These are phyloP conservation scores for Trogon surrucura DNA, from an alignment of 2,113 vertebrate species.

Conservation along the genomic window DNA sequence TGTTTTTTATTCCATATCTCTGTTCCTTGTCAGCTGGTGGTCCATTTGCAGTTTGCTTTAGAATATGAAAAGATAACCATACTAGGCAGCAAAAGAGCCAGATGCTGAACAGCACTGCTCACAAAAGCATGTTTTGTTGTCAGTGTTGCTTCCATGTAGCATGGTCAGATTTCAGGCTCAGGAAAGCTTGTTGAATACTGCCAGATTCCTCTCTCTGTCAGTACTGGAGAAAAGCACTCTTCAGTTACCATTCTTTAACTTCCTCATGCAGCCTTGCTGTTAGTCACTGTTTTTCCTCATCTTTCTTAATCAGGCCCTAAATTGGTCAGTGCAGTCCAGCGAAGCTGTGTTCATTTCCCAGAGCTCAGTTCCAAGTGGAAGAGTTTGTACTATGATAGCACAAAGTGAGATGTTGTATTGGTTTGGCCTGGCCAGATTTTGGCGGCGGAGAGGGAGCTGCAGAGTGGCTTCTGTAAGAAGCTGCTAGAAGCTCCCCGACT, in stretches of 20 bases:
- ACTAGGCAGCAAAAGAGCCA: background rate
- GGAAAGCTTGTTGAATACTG: background rate
- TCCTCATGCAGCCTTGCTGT: background rate
- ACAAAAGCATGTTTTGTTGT: background rate
- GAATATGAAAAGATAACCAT: background rate
- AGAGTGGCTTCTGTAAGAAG: no score
- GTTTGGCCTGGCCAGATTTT: no score
- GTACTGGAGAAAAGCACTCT: background rate
- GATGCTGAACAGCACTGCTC: background rate
- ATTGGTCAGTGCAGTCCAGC: background rate
- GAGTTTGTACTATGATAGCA: background rate
- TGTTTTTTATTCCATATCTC: background rate
- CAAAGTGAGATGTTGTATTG: background rate
- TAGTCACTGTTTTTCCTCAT: background rate
- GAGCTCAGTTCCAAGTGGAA: background rate
- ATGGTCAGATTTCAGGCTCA: background rate
- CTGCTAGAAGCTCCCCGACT: no score
- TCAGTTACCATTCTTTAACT: background rate
- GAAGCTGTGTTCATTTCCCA: background rate
- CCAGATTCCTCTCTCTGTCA: background rate
- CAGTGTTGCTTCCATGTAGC: background rate
- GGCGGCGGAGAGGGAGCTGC: no score
- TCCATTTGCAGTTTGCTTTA: background rate
- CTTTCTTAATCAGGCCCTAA: background rate
- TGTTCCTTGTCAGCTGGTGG: background rate